These are phyloP conservation scores for Clinocottus analis DNA, from an alignment of 2,113 vertebrate genomes.

Conservation along the genomic window DNA sequence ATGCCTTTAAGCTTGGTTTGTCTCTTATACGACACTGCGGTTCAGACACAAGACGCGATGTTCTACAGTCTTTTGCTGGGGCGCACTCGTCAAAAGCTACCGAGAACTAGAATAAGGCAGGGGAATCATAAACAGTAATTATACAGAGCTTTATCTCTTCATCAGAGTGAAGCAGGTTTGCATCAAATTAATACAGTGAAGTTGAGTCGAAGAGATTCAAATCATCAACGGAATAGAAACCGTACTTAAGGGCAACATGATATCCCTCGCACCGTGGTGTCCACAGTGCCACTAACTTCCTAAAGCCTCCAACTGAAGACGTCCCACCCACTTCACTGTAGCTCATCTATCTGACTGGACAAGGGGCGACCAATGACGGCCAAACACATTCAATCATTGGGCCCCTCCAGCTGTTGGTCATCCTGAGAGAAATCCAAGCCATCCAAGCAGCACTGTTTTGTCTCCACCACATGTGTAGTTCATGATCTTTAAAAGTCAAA, in stretches of 20 bases:
- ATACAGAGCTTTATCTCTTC: conserved; percentile 8
- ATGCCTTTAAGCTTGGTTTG: not conserved
- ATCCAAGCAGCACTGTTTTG: conserved; percentile 62
- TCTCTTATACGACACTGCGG: not conserved
- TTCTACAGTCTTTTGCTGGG: not conserved
- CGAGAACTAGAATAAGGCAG: conserved; percentile 13
- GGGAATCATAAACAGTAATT: conserved; percentile 10
- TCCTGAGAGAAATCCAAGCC: conserved; percentile 83
- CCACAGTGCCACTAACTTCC: conserved; percentile 31
- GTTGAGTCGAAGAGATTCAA: not conserved
- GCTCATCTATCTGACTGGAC: conserved; percentile 70
- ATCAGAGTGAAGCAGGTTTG: conserved; percentile 7
- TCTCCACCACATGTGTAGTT: conserved; percentile 68
- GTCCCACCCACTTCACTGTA: conserved; percentile 62
- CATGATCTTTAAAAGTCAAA: conserved; percentile 75
- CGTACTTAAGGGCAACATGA: conserved; percentile 69
- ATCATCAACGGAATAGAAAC: conserved; percentile 24
- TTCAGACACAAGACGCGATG: not conserved
- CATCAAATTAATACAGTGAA: conserved; percentile 1
- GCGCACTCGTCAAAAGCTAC: conserved; percentile 5
- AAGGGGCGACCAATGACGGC: conserved; percentile 76
- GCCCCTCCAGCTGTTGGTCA: conserved; percentile 73
- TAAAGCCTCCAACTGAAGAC: conserved; percentile 59
- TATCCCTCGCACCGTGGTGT: conserved; percentile 42
- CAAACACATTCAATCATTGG: conserved; percentile 85